Evolutionary conservation across 2,797 vertebrate species (phyloP).

Genomic region (Oreochromis grahami): DNA sequence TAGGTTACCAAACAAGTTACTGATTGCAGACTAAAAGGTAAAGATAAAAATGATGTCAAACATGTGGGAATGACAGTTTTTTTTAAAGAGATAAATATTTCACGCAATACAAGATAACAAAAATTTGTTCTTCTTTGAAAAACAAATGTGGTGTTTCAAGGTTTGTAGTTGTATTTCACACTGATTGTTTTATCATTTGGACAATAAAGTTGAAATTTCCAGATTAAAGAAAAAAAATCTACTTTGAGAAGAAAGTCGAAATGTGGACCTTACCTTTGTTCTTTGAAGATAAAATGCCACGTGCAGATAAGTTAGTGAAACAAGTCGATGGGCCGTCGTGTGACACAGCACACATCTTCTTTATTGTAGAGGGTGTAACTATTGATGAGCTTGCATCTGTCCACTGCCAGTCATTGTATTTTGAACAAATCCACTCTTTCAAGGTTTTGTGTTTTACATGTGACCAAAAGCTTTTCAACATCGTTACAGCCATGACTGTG

Average conservation of each 20-base stretch:
- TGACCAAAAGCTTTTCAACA: background rate
- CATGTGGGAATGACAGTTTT: background rate
- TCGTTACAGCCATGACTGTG: background rate
- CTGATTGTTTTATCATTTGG: background rate
- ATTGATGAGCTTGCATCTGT: background rate
- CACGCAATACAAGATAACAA: rapidly evolving
- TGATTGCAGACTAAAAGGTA: background rate
- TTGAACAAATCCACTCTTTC: background rate
- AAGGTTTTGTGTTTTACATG: background rate
- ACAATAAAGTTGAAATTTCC: background rate
- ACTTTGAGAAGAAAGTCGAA: background rate
- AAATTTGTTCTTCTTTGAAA: background rate
- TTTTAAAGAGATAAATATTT: background rate
- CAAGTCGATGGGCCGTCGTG: background rate
- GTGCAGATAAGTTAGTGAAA: background rate
- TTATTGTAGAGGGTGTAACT: background rate
- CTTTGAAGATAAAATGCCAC: background rate
- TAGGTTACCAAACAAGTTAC: background rate
- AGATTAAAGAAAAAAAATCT: background rate
- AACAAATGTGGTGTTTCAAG: background rate
- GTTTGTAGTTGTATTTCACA: background rate
- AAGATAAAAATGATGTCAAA: background rate
- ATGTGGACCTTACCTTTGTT: background rate
- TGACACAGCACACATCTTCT: rapidly evolving
- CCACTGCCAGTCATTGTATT: background rate